Percentiles rank a stretch among this genome's conserved stretches.
phyloP scores from a whole-genome alignment of 2,888 invertebrate genomes.

The Tromatobia lineatoria region DNA sequence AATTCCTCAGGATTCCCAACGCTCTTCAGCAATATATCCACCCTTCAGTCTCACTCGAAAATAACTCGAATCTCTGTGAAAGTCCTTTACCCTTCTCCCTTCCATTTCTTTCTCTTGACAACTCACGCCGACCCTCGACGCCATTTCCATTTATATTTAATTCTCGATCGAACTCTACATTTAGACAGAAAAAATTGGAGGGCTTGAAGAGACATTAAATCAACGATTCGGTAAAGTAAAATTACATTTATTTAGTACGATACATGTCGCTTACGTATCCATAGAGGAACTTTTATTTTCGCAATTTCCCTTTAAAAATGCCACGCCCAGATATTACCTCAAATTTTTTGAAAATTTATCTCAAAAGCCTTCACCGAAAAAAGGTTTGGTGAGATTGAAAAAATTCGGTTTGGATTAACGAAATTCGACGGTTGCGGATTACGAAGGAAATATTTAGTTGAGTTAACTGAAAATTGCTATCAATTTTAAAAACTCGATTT shows the following conservation, averaged over 20 bases:
- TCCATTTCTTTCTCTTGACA: background rate
- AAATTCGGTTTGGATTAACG: too few relatives aligned
- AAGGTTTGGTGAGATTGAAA: too few relatives aligned
- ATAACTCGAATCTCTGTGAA: constrained; percentile 33
- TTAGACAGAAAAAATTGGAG: background rate
- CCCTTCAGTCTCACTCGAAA: constrained; percentile 13
- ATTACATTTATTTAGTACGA: background rate
- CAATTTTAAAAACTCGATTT: too few relatives aligned
- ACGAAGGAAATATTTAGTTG: too few relatives aligned
- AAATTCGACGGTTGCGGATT: too few relatives aligned
- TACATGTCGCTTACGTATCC: background rate
- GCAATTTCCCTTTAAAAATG: too few relatives aligned
- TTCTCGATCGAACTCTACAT: background rate
- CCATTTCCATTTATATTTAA: constrained; percentile 19
- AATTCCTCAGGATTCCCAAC: background rate
- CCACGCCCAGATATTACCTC: too few relatives aligned
- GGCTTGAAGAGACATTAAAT: background rate
- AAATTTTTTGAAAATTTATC: too few relatives aligned
- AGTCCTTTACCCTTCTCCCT: background rate
- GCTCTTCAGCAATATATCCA: constrained; percentile 25
- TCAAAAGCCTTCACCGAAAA: too few relatives aligned
- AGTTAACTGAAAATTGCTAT: too few relatives aligned
- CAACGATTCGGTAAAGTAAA: background rate
- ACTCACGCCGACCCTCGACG: background rate
- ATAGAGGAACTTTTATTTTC: too few relatives aligned